These are phyloP conservation scores for Mormyrus proboscirostris DNA, from an alignment of 2,797 vertebrate genomes.

Conservation along the genomic window DNA sequence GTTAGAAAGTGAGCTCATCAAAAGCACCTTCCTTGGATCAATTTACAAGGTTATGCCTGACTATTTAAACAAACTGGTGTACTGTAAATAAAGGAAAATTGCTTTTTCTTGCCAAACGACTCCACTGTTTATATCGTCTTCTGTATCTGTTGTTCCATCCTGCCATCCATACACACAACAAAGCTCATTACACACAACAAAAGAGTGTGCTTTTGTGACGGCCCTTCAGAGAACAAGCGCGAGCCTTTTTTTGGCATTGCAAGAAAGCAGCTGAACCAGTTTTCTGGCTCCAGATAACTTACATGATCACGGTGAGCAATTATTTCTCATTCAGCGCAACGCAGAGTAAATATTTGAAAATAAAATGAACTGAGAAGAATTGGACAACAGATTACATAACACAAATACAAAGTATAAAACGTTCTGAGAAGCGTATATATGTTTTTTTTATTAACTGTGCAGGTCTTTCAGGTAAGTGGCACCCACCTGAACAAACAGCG, in stretches of 20 bases:
- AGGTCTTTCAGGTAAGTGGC: constrained; percentile 16
- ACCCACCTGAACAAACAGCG: constrained; percentile 15
- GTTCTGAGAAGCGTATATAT: constrained; percentile 18
- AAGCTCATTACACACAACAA: constrained; percentile 26
- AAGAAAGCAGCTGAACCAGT: not conserved
- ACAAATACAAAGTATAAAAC: constrained; percentile 12
- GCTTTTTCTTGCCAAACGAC: not conserved
- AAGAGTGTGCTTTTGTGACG: constrained; percentile 36
- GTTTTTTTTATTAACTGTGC: constrained; percentile 7
- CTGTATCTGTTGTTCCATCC: constrained; percentile 32
- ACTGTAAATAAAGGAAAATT: not conserved
- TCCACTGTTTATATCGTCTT: constrained; percentile 19
- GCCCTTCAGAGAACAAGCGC: constrained; percentile 29
- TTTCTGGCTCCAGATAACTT: not conserved
- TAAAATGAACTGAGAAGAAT: constrained; percentile 21
- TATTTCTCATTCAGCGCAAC: constrained; percentile 22
- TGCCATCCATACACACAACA: constrained; percentile 32
- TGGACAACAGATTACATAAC: constrained; percentile 1
- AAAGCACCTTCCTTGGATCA: not conserved
- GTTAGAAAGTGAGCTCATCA: not conserved
- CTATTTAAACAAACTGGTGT: not conserved
- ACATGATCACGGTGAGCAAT: constrained; percentile 29
- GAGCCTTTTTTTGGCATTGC: constrained; percentile 20
- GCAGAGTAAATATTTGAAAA: constrained; percentile 18
- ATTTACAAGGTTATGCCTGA: not conserved